Conservation (phyloP, 2,797 vertebrate genomes). For the Toxotes lorentzi region DNA sequence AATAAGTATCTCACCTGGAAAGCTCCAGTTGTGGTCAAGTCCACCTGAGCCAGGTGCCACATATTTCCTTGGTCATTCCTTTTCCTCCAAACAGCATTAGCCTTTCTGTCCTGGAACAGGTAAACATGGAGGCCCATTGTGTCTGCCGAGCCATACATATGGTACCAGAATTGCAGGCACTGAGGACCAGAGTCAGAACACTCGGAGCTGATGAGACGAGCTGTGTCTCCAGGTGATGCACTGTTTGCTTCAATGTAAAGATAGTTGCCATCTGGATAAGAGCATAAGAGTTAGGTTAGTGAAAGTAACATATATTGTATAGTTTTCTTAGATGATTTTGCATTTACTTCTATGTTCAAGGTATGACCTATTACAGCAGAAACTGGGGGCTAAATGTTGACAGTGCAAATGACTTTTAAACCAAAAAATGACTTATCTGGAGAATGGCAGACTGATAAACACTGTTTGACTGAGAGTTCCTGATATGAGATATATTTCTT, state of each 20-base stretch:
- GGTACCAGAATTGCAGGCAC: slow-evolving; percentile 88
- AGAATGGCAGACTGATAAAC: too few relatives aligned
- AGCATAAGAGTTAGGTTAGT: background rate
- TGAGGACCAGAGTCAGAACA: slow-evolving; percentile 75
- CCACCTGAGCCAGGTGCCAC: slow-evolving; percentile 81
- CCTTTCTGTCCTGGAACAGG: slow-evolving; percentile 62
- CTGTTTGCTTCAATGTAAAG: slow-evolving; percentile 81
- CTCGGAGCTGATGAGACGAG: slow-evolving; percentile 80
- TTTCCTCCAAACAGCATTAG: slow-evolving; percentile 66
- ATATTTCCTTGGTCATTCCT: slow-evolving; percentile 80
- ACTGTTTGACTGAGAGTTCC: too few relatives aligned
- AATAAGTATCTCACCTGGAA: slow-evolving; percentile 63
- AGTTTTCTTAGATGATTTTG: too few relatives aligned
- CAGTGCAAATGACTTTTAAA: background rate
- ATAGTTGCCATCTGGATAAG: slow-evolving; percentile 74
- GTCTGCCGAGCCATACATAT: slow-evolving; percentile 83
- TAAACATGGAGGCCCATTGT: slow-evolving; percentile 84
- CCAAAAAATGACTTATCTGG: background rate
- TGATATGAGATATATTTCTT: background rate
- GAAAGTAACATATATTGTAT: too few relatives aligned
- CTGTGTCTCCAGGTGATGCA: slow-evolving; percentile 71
- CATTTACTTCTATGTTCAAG: background rate
- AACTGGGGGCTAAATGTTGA: background rate
- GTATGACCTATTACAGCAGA: background rate
- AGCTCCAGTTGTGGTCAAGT: slow-evolving; percentile 65